Evolutionary conservation across 2,797 vertebrate species (phyloP).

Genomic region (Bradypodion pumilum): DNA sequence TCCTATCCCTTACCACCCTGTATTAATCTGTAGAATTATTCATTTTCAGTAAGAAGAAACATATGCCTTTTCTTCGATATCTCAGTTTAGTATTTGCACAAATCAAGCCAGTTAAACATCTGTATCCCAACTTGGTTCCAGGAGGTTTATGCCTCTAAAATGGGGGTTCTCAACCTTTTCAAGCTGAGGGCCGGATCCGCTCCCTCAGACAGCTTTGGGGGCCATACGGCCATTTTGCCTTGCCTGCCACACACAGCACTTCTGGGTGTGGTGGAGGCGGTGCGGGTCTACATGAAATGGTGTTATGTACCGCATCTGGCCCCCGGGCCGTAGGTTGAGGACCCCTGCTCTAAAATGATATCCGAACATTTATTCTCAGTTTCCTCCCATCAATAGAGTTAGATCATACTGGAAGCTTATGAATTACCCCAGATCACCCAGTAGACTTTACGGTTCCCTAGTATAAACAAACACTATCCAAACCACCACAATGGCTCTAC

Average conservation of each 20-base stretch:
- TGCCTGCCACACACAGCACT: too few species aligned
- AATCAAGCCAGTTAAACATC: not conserved
- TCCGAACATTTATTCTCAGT: not conserved
- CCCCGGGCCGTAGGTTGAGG: too few species aligned
- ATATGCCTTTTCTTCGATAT: not conserved
- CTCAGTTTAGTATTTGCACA: not conserved
- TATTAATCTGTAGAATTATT: not conserved
- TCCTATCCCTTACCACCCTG: not conserved
- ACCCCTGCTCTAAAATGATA: too few species aligned
- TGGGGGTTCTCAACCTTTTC: too few species aligned
- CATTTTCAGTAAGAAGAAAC: not conserved
- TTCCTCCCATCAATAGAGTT: not conserved
- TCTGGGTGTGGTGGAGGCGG: too few species aligned
- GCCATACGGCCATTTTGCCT: too few species aligned
- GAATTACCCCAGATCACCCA: not conserved
- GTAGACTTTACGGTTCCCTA: not conserved
- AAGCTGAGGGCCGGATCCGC: too few species aligned
- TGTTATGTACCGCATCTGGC: too few species aligned
- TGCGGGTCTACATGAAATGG: too few species aligned
- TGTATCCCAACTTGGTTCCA: not conserved
- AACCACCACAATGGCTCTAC: not conserved
- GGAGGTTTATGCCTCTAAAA: not conserved
- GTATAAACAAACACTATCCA: not conserved
- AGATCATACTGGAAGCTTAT: not conserved
- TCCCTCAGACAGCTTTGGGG: too few species aligned